Percentiles rank a stretch among this genome's conserved stretches.
Conservation (phyloP, 2,888 invertebrate species). For the Eristalis arbustorum region DNA sequence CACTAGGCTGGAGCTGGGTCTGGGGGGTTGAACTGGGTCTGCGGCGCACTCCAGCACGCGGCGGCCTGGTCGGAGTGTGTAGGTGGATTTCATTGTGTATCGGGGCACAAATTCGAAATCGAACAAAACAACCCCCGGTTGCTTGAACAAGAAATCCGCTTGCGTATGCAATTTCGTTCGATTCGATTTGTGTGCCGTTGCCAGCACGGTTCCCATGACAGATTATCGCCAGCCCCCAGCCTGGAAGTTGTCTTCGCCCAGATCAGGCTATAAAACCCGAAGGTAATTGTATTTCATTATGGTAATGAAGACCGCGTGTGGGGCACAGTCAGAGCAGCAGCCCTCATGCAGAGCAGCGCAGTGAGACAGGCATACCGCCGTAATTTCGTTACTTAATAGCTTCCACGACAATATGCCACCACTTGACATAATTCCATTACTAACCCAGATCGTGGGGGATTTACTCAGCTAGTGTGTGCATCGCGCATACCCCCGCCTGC, state of each 20-base stretch:
- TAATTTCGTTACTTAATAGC: constrained; percentile 63
- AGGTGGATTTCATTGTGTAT: constrained; percentile 33
- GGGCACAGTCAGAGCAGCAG: constrained; percentile 47
- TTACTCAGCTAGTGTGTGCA: constrained; percentile 2
- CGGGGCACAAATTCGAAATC: constrained; percentile 1
- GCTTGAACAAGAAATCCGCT: background rate
- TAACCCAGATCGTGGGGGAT: constrained; percentile 47
- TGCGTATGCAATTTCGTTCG: constrained; percentile 1
- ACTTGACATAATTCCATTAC: constrained; percentile 70
- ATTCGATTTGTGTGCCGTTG: background rate
- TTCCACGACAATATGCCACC: constrained; percentile 60
- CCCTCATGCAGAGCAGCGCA: constrained; percentile 10
- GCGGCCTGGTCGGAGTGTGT: no score
- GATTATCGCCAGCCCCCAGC: background rate
- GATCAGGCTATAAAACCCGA: constrained; percentile 21
- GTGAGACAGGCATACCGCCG: constrained; percentile 17
- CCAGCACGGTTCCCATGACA: constrained; percentile 7
- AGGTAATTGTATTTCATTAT: constrained; percentile 60
- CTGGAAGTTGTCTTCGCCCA: constrained; percentile 23
- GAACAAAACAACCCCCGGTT: constrained; percentile 4
- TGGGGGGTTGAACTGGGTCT: background rate
- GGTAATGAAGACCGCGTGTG: constrained; percentile 63
- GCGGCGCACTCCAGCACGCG: background rate
- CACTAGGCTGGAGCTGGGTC: background rate
- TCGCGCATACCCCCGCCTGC: background rate